Evolutionary conservation across 2,113 vertebrate species (phyloP), one percentile per base, ranked within the genome.

Genomic region (Dromaius novaehollandiae): DNA sequence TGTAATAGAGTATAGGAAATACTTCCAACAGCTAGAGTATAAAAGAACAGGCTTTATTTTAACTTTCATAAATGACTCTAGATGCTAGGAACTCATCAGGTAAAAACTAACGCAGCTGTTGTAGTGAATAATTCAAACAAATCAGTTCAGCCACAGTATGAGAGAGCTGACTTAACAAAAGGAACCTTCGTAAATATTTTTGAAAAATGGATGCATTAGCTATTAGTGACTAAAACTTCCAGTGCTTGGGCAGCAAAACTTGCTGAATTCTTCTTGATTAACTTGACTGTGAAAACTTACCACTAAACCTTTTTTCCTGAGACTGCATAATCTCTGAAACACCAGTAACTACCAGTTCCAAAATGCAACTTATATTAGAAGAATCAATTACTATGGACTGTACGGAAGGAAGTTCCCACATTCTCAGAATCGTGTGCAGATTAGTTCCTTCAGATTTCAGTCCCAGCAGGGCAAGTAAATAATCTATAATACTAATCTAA

Each of bases 111-210:
- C 56, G 63, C 30, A 85, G 69, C 30, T 91, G 66, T 73, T 89
- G 25, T 19, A 1, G 17, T 82, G 50, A 93, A 92, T 88, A 93
- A 94, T 89, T 95, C 36, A 96, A 93, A 73, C 13, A 70, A 95
- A 92, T 82, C 58, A 6, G 55, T 87, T 82, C 78, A 94, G 66
- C 28, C 71, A 44, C 89, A 85, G 77, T 65, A 66, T 8, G 60
- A 79, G 0, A 0, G 86, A 63, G 66, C n/a, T 77, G 44, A 82
- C 68, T 93, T 86, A 69, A 70, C 28, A 53, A 42, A 44, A 68
- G 81, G 58, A 92, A 74, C 46, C 75, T 85, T 61, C 0, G 1
- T 85, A 88, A 95, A 95, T 58, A 16, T 61, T 86, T 73, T 55
- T 63, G 94, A 53, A 85, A 89, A 92, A 76, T 2, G 8, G 28